Conservation (phyloP, 2,797 vertebrate genomes). For the Nasua narica region DNA sequence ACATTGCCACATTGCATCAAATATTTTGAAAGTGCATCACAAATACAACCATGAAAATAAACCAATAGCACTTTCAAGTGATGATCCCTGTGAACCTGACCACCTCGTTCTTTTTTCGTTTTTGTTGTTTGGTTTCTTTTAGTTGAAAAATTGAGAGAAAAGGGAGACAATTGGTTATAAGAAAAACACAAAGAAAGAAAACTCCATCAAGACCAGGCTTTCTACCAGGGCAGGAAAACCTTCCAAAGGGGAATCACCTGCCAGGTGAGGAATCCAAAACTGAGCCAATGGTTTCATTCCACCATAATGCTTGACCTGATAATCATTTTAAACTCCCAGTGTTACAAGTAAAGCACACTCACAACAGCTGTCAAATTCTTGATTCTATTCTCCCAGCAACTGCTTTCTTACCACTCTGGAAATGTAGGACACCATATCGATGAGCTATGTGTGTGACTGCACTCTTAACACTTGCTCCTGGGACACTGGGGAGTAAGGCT, state of each 20-base stretch:
- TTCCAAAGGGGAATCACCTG: conserved; percentile 40
- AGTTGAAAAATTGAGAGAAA: conserved; percentile 6
- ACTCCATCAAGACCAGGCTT: conserved; percentile 30
- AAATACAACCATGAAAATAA: conserved; percentile 55
- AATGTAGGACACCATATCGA: conserved; percentile 64
- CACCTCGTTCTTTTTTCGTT: not conserved
- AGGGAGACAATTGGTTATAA: conserved; percentile 57
- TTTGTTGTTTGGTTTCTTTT: conserved; percentile 53
- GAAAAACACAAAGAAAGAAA: conserved; percentile 37
- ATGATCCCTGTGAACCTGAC: not conserved
- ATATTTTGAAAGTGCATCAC: conserved; percentile 51
- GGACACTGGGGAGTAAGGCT: conserved; percentile 46
- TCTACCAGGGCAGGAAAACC: not conserved
- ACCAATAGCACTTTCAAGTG: conserved; percentile 46
- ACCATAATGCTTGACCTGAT: not conserved
- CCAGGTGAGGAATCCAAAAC: conserved; percentile 50
- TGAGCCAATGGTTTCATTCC: conserved; percentile 52
- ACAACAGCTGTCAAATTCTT: conserved; percentile 77
- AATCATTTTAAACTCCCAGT: conserved; percentile 62
- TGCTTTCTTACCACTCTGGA: conserved; percentile 67
- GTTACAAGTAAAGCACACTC: conserved; percentile 63
- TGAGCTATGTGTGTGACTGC: conserved; percentile 51
- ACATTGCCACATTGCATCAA: conserved; percentile 56
- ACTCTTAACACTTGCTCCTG: conserved; percentile 71
- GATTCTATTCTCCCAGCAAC: conserved; percentile 60